phyloP scores from a whole-genome alignment of 2,113 vertebrate species.

The Chaetorhynchus papuensis region DNA sequence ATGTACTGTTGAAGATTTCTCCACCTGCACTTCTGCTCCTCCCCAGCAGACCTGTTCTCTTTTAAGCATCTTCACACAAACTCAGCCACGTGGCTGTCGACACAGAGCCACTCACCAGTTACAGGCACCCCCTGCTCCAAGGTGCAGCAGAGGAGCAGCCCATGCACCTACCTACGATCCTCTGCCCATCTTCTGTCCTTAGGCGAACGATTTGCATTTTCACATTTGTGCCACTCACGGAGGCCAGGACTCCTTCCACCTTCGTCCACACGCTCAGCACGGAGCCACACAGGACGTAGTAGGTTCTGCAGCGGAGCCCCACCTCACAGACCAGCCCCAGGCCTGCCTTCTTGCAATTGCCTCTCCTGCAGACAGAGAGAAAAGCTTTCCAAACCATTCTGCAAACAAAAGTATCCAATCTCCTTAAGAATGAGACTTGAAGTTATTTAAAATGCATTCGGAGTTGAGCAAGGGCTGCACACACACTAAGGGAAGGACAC shows the following conservation, averaged over 20 bases:
- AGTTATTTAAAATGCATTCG: fast-evolving
- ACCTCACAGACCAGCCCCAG: conserved; percentile 94
- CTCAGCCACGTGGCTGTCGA: background rate
- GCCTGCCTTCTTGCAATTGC: conserved; percentile 95
- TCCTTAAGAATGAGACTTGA: background rate
- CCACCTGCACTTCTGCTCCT: background rate
- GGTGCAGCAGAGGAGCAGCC: background rate
- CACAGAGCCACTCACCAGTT: background rate
- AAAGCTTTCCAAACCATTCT: background rate
- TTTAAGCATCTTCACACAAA: background rate
- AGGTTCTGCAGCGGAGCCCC: conserved; percentile 90
- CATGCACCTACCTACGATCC: conserved; percentile 86
- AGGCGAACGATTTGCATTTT: conserved; percentile 98
- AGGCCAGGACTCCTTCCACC: conserved; percentile 92
- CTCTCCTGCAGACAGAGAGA: conserved; percentile 76
- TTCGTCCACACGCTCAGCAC: conserved; percentile 98
- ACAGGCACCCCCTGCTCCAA: background rate
- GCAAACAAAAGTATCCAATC: fast-evolving
- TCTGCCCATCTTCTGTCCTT: conserved; percentile 92
- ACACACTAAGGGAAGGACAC: background rate
- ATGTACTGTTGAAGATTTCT: too few relatives aligned
- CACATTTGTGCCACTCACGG: conserved; percentile 92
- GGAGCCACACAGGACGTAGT: conserved; percentile 92
- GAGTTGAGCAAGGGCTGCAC: background rate
- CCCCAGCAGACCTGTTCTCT: background rate